phyloP scores from a whole-genome alignment of 2,113 vertebrate genomes.

The Parotia lawesii region DNA sequence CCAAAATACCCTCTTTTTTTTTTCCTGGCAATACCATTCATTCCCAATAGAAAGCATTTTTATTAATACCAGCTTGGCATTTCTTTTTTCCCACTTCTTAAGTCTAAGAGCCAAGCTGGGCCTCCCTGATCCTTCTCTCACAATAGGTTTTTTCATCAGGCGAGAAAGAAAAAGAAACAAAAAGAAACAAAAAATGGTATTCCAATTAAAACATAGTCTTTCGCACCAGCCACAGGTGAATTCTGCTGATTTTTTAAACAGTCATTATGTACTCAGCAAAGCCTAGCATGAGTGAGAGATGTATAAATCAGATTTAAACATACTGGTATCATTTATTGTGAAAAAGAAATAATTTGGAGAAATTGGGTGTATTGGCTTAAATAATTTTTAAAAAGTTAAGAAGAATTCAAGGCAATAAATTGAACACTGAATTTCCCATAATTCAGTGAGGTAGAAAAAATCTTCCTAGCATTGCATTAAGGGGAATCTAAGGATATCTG shows the following conservation, averaged over 20 bases:
- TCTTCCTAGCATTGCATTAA: not conserved
- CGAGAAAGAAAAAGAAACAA: not conserved
- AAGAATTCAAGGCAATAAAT: not conserved
- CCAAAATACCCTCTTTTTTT: constrained; percentile 27
- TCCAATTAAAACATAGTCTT: not conserved
- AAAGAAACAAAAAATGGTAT: not conserved
- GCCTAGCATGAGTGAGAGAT: not conserved
- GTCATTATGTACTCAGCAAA: not conserved
- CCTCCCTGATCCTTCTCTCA: not conserved
- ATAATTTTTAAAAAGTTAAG: not conserved
- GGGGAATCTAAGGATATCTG: not conserved
- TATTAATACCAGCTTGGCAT: constrained; percentile 65
- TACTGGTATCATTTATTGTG: not conserved
- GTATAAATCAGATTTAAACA: not conserved
- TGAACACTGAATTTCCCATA: not conserved
- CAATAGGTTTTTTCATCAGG: not conserved
- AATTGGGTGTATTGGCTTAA: not conserved
- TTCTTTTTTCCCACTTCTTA: constrained; percentile 41
- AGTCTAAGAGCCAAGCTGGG: not conserved
- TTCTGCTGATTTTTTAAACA: not conserved
- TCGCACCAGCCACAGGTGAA: constrained; percentile 18
- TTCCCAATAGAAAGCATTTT: constrained; percentile 64
- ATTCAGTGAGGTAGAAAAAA: not conserved
- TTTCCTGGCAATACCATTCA: constrained; percentile 48
- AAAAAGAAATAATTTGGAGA: not conserved